A percentile compares a stretch with the other conserved stretches of the same genome.
These are phyloP conservation scores for Brachionus paranguensis DNA, from an alignment of 1,140 invertebrate genomes.

Conservation along the genomic window DNA sequence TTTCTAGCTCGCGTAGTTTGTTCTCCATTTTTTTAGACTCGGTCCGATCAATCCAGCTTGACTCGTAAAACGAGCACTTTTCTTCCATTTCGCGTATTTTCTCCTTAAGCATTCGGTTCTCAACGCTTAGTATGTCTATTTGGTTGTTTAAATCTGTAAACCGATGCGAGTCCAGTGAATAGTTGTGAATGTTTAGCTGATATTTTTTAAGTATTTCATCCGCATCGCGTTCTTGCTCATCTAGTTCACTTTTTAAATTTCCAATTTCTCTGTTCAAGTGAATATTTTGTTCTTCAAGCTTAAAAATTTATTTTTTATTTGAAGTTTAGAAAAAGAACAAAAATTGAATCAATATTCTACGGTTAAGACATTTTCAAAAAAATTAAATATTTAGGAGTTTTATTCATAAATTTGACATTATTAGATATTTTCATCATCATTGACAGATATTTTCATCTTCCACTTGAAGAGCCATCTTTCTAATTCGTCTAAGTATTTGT, in stretches of 20 bases:
- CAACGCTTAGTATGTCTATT: constrained; percentile 4
- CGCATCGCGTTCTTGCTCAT: constrained; percentile 84
- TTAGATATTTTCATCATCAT: no score
- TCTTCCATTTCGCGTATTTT: constrained; percentile 31
- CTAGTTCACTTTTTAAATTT: constrained; percentile 73
- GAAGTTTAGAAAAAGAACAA: no score
- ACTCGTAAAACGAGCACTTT: neutral
- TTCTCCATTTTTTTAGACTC: constrained; percentile 7
- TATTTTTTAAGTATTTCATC: constrained; percentile 85
- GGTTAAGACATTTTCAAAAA: no score
- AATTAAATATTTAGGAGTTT: no score
- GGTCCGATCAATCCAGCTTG: neutral
- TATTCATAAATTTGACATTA: no score
- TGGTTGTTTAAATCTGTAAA: neutral
- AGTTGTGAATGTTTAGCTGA: constrained; percentile 68
- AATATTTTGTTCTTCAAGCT: constrained; percentile 69
- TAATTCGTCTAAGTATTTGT: no score
- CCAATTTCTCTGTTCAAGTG: constrained; percentile 68
- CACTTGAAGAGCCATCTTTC: no score
- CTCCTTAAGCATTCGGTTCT: neutral
- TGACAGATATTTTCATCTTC: no score
- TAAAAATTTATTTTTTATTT: neutral
- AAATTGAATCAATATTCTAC: no score
- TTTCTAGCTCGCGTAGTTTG: neutral
- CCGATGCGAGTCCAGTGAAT: neutral